A percentile compares a stretch with the other conserved stretches of the same genome.
Conservation (phyloP, 2,888 invertebrate species). For the Punctoribates punctum region DNA sequence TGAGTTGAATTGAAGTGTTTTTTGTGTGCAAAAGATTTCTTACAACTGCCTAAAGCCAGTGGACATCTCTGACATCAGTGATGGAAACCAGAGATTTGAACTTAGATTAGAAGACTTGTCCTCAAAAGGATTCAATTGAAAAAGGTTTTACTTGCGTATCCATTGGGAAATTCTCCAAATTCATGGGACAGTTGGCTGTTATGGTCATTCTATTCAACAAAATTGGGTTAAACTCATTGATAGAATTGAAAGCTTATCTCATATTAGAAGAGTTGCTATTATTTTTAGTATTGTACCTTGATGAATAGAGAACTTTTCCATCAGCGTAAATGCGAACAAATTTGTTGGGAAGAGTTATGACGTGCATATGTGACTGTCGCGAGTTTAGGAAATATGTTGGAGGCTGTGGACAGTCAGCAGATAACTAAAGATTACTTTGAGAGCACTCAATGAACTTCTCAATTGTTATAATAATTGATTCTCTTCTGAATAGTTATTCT, state of each 20-base stretch:
- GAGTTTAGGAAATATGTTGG: constrained; percentile 50
- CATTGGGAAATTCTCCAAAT: constrained; percentile 85
- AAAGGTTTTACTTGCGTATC: constrained; percentile 62
- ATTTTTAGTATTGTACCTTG: constrained; percentile 36
- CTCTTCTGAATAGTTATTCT: background rate
- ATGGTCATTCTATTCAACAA: constrained; percentile 64
- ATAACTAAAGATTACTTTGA: background rate
- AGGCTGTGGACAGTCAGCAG: constrained; percentile 41
- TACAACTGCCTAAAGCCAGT: constrained; percentile 83
- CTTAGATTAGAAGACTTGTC: background rate
- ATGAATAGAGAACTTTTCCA: constrained; percentile 44
- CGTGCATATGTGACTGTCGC: constrained; percentile 49
- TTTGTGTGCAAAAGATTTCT: too few relatives aligned
- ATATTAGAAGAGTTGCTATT: background rate
- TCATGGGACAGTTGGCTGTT: constrained; percentile 91
- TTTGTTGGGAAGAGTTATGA: constrained; percentile 49
- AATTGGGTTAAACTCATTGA: background rate
- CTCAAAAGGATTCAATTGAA: background rate
- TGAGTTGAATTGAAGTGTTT: too few relatives aligned
- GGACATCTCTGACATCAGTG: constrained; percentile 67
- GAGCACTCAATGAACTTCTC: background rate
- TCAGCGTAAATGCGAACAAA: constrained; percentile 44
- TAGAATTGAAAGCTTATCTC: background rate
- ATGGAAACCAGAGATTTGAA: background rate
- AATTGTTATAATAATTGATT: background rate